Conservation (phyloP, 2,797 vertebrate genomes). For the Scarus forsteni region DNA sequence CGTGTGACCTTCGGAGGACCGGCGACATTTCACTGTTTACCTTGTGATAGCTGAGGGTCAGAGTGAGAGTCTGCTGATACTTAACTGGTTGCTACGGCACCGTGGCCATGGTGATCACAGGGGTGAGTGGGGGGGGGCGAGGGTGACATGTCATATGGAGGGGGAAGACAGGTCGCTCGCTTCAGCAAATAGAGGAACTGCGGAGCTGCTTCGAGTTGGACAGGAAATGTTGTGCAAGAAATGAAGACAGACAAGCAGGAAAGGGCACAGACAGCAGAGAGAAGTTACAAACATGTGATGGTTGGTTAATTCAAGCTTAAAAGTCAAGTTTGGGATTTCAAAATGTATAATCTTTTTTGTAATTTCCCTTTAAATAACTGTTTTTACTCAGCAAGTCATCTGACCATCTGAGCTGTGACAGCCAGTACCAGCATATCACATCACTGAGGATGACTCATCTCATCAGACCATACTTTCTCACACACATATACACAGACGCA, state of each 20-base stretch:
- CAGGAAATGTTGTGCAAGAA: conserved; percentile 50
- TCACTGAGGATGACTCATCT: conserved; percentile 61
- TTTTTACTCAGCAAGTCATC: conserved; percentile 47
- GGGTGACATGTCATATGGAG: conserved; percentile 42
- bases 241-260: conserved; percentile 27
- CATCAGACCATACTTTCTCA: conserved; percentile 24
- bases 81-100: conserved; percentile 24
- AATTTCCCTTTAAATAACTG: background rate
- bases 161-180: background rate
- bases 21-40: conserved; percentile 63
- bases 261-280: conserved; percentile 26
- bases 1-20: conserved; percentile 39
- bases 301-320: background rate
- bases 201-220: conserved; percentile 22
- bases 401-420: conserved; percentile 51
- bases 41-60: conserved; percentile 40
- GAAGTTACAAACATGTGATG: conserved; percentile 33
- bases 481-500: conserved; percentile 21
- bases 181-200: conserved; percentile 59
- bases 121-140: background rate
- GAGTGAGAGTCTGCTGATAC: conserved; percentile 34
- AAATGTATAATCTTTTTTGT: background rate
- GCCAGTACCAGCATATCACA: conserved; percentile 62
- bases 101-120: conserved; percentile 38
- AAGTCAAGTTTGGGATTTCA: background rate